phyloP scores from a whole-genome alignment of 1,140 invertebrate species.

The Euura lappo region DNA sequence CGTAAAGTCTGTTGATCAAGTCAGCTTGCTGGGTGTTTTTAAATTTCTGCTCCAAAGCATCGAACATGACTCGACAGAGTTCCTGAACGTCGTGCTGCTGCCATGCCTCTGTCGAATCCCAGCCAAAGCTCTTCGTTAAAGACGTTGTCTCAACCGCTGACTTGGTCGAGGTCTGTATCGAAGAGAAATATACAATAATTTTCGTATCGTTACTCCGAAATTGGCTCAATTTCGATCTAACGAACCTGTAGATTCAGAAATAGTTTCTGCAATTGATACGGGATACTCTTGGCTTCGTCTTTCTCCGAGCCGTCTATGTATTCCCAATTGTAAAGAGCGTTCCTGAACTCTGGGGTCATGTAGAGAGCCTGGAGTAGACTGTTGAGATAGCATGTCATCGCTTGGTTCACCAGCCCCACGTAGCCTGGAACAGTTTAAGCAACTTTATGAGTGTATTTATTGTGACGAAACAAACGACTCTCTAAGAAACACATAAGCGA shows the following conservation, averaged over 20 bases:
- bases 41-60: slow-evolving; percentile 87
- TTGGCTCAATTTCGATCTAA: not conserved
- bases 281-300: slow-evolving; percentile 77
- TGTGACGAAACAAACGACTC: no score
- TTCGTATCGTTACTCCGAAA: no score
- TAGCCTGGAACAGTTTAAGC: slow-evolving; percentile 62
- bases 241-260: slow-evolving; percentile 85
- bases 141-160: slow-evolving; percentile 86
- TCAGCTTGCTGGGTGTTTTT: slow-evolving; percentile 85
- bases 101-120: slow-evolving; percentile 90
- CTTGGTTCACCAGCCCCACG: slow-evolving; percentile 91
- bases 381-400: slow-evolving; percentile 95
- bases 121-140: slow-evolving; percentile 89
- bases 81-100: slow-evolving; percentile 95
- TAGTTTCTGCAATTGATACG: slow-evolving; percentile 86
- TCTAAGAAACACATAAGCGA: no score
- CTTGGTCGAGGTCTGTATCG: slow-evolving; percentile 72
- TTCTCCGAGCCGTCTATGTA: slow-evolving; percentile 69
- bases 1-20: slow-evolving; percentile 80
- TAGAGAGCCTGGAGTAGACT: slow-evolving; percentile 88
- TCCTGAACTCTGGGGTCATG: slow-evolving; percentile 96
- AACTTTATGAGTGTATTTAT: no score
- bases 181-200: slow-evolving; percentile 21
- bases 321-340: slow-evolving; percentile 88
- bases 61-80: slow-evolving; percentile 90